Percentiles rank a stretch among this genome's conserved stretches.
Conservation (phyloP, 30 jellyfish, hydroid and myxozoan species). For the Pseudorhiza aurosa region DNA sequence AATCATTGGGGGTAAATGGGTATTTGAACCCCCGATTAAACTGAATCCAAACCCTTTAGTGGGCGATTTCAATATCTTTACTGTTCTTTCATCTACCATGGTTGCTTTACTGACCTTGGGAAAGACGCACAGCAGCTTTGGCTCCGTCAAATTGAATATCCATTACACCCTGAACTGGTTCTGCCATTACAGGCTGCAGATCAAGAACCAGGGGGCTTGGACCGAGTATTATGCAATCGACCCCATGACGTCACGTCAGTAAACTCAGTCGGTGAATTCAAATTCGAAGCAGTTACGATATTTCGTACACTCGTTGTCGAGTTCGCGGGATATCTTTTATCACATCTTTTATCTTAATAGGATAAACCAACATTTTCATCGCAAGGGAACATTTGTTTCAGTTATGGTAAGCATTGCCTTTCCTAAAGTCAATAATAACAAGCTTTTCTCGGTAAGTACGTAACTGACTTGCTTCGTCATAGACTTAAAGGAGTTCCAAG, state of each 20-base stretch:
- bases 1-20: constrained; percentile 96
- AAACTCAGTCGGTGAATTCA: not conserved
- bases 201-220: constrained; percentile 10
- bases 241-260: constrained; percentile 20
- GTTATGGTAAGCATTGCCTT: too few species aligned
- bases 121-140: not conserved
- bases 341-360: too few species aligned
- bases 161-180: too few species aligned
- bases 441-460: too few species aligned
- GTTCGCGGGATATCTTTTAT: too few species aligned
- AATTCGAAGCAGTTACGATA: not conserved
- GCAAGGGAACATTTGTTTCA: too few species aligned
- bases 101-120: not conserved
- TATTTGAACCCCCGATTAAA: constrained; percentile 92
- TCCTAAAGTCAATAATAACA: too few species aligned
- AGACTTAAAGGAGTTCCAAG: too few species aligned
- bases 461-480: too few species aligned
- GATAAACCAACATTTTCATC: too few species aligned
- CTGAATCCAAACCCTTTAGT: constrained; percentile 97
- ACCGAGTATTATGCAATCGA: constrained; percentile 27
- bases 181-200: too few species aligned
- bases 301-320: too few species aligned
- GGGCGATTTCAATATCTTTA: constrained; percentile 75
- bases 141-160: not conserved
- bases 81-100: constrained; percentile 54